Conservation (phyloP, 2,888 invertebrate genomes). For the Anthrax anthrax region DNA sequence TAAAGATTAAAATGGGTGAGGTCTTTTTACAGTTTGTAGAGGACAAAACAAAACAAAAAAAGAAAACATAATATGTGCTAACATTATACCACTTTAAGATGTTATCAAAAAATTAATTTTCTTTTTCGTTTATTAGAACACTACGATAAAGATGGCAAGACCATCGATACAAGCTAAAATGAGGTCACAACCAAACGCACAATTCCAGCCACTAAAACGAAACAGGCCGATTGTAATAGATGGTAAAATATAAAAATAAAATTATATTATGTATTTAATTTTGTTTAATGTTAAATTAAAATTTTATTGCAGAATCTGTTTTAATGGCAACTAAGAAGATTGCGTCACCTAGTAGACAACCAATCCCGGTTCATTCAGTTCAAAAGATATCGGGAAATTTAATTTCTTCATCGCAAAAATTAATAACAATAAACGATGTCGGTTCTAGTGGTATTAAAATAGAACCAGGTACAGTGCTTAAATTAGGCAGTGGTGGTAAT, state of each 20-base stretch:
- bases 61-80: too few relatives aligned
- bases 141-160: background rate
- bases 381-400: constrained; percentile 6
- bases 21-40: too few relatives aligned
- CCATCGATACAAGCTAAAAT: background rate
- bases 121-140: background rate
- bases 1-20: too few relatives aligned
- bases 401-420: constrained; percentile 5
- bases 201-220: background rate
- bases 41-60: too few relatives aligned
- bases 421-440: background rate
- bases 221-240: background rate
- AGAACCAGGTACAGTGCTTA: constrained; percentile 10
- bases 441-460: constrained; percentile 8
- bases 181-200: background rate
- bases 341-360: background rate
- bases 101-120: too few relatives aligned
- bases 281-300: too few relatives aligned
- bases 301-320: background rate
- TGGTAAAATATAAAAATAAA: background rate
- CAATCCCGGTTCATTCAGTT: background rate
- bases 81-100: too few relatives aligned
- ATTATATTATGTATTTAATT: too few relatives aligned
- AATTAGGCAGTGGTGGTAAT: constrained; percentile 6
- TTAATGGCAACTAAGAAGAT: background rate